Evolutionary conservation across 1,140 invertebrate species (phyloP).

Genomic region (Saccostrea echinata): DNA sequence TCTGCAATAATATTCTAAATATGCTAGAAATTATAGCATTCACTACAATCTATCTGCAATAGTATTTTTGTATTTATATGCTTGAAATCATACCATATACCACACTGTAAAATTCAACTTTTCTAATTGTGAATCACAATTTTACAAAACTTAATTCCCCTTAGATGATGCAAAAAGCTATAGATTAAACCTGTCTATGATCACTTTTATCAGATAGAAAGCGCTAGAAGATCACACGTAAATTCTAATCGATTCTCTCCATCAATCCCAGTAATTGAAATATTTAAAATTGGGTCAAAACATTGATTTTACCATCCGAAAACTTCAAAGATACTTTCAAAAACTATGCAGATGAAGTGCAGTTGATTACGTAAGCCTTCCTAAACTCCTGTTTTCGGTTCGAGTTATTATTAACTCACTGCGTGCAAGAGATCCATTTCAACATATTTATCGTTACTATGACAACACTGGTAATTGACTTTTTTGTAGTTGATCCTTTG

Average conservation of each 20-base stretch:
- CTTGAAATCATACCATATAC: background rate
- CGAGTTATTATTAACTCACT: background rate
- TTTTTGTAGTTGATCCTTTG: too few relatives aligned
- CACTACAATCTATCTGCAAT: too few relatives aligned
- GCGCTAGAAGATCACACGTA: background rate
- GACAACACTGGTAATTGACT: background rate
- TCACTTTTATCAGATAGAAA: background rate
- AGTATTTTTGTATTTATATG: too few relatives aligned
- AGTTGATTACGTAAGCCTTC: background rate
- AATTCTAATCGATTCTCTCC: background rate
- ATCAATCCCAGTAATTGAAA: background rate
- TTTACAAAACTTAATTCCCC: background rate
- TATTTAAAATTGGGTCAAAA: conserved; percentile 19
- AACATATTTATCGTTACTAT: background rate
- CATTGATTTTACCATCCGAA: background rate
- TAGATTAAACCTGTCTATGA: background rate
- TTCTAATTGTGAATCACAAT: background rate
- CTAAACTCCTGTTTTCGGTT: background rate
- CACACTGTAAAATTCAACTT: background rate
- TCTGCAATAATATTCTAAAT: too few relatives aligned
- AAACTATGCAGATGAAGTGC: background rate
- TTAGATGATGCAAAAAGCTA: background rate
- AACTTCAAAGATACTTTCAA: conserved; percentile 16
- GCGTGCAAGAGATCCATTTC: background rate
- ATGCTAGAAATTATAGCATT: too few relatives aligned